phyloP scores from a whole-genome alignment of 2,888 invertebrate species.

The Vannuccia rotundouncinata region DNA sequence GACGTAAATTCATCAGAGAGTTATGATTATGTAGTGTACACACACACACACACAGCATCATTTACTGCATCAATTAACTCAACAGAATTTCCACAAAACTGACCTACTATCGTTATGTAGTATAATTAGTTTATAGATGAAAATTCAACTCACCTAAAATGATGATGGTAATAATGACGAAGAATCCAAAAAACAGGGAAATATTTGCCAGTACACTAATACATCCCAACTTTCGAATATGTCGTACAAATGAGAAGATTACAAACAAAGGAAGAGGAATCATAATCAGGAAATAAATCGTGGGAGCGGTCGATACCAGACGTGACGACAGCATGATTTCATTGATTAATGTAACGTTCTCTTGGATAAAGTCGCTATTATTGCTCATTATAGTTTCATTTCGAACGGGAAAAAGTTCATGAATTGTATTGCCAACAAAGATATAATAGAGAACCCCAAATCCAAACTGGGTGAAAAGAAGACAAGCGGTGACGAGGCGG shows the following conservation, averaged over 20 bases:
- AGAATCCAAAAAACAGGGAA: conserved; percentile 48
- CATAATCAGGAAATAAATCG: conserved; percentile 46
- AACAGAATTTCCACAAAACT: too few species aligned
- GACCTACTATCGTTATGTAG: too few species aligned
- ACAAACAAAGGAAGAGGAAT: conserved; percentile 49
- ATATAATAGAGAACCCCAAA: conserved; percentile 51
- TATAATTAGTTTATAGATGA: too few species aligned
- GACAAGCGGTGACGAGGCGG: conserved; percentile 47
- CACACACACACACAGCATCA: too few species aligned
- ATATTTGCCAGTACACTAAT: conserved; percentile 49
- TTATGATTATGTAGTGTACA: too few species aligned
- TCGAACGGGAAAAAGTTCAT: conserved; percentile 45
- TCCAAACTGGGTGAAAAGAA: conserved; percentile 51
- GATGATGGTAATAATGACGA: conserved; percentile 46
- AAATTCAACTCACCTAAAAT: conserved; percentile 47
- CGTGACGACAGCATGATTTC: background rate
- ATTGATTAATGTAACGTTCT: background rate
- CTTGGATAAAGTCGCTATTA: background rate
- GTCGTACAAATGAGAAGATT: conserved; percentile 47
- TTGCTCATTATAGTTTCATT: conserved; percentile 26
- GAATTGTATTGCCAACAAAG: conserved; percentile 51
- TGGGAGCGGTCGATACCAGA: conserved; percentile 40
- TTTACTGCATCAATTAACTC: too few species aligned
- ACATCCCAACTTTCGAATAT: conserved; percentile 47
- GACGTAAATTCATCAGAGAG: too few species aligned